These are phyloP conservation scores for Tichodroma muraria DNA, from an alignment of 2,113 vertebrate species.

Conservation along the genomic window DNA sequence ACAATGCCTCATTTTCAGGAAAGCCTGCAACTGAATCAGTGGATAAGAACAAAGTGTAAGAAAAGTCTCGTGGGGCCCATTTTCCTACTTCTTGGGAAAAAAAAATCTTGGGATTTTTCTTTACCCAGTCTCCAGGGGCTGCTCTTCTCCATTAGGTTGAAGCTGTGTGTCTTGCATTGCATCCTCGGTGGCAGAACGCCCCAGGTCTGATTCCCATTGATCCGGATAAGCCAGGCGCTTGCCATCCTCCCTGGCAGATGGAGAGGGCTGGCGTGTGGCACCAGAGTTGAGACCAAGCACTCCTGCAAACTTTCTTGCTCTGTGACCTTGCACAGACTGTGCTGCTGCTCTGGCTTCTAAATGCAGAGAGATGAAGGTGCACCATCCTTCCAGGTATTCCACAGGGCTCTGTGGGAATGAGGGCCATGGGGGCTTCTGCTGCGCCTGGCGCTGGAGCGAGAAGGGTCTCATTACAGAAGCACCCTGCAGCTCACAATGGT, in stretches of 20 bases:
- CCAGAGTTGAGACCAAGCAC: fast-evolving
- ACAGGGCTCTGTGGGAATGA: background rate
- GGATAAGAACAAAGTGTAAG: background rate
- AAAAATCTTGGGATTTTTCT: background rate
- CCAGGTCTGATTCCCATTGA: background rate
- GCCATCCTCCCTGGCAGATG: background rate
- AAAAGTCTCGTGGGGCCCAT: background rate
- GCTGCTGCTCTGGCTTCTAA: background rate
- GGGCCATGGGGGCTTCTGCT: background rate
- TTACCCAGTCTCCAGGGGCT: background rate
- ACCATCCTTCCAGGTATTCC: background rate
- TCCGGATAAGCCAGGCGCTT: fast-evolving
- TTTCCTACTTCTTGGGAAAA: background rate
- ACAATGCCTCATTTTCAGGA: conserved; percentile 33
- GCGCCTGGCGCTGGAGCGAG: fast-evolving
- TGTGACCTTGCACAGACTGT: background rate
- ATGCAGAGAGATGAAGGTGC: fast-evolving
- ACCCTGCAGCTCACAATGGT: background rate
- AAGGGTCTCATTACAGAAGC: background rate
- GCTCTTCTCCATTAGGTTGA: background rate
- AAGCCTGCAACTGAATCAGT: background rate
- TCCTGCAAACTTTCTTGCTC: background rate
- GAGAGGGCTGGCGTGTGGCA: background rate
- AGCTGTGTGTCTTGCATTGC: background rate
- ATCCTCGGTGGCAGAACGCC: background rate